Evolutionary conservation across 2,888 invertebrate species (phyloP), one percentile per base, ranked within the genome.

Genomic region (Ametastegia equiseti): DNA sequence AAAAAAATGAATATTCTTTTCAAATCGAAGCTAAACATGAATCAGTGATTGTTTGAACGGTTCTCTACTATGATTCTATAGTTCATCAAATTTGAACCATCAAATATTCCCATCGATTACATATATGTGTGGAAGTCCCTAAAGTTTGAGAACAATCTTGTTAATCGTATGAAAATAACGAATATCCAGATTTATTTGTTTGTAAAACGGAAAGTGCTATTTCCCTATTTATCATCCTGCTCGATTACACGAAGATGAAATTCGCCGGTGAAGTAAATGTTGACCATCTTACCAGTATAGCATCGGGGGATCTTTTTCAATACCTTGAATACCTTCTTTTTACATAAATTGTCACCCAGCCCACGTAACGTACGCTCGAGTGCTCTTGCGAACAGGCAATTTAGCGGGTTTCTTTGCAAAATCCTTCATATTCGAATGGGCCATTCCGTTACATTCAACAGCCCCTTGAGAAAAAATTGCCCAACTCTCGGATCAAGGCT

Each of bases 291-390:
- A 63, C 30, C 15, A 15, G 19, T 3, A n/a, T n/a, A 54, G 23
- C 54, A 54, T 54, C 19, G 54, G 19, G 11, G 23, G 23, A 23
- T 39, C 33, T 36, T n/a, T n/a, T 39, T 36, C 36, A 67, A 67
- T 67, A 39, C 19, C 36, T 67, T 30, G 36, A 19, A 36, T 54
- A 36, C 33, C 54, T 75, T 75, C 50, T 50, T 75, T 54, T 36
- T 19, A 75, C 33, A 54, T 75, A 54, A 50, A 85, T 85, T 84
- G 82, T 83, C 82, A 83, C 83, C 83, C 85, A 69, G 81, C 79
- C 82, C 85, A 85, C 85, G 85, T 85, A 84, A 82, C 65, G 81
- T 82, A 81, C 80, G 83, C 80, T 81, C 81, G 80, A 75, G 54
- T 75, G 75, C 75, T 36, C 45, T 45, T 19, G 75, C 50, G 75